Evolutionary conservation across 2,113 vertebrate species (phyloP).

Genomic region (Tragelaphus strepsiceros): DNA sequence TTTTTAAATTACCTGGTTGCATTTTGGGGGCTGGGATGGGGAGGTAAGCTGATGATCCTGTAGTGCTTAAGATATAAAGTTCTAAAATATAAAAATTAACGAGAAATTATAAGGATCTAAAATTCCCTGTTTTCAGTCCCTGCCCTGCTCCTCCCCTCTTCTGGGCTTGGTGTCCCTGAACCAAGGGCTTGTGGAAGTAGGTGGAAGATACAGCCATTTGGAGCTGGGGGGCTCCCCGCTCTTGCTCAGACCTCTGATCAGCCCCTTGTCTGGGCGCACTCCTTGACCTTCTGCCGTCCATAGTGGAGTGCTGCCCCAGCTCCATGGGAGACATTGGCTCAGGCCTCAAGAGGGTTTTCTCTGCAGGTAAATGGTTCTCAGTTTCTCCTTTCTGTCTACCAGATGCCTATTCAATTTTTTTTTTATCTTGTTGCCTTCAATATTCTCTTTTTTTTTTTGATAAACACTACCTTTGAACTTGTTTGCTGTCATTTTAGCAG

Average conservation of each 20-base stretch:
- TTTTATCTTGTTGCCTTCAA: not conserved
- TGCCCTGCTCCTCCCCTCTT: not conserved
- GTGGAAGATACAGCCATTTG: not conserved
- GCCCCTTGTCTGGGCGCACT: too few relatives aligned
- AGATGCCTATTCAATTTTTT: not conserved
- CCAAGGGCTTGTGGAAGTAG: not conserved
- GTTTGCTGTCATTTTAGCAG: not conserved
- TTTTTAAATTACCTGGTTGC: not conserved
- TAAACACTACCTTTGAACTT: not conserved
- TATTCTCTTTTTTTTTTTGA: not conserved
- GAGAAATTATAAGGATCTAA: not conserved
- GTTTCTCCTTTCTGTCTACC: conserved; percentile 3
- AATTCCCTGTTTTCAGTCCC: not conserved
- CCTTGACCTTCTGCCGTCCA: not conserved
- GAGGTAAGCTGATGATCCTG: not conserved
- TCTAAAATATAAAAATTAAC: not conserved
- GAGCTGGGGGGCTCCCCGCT: not conserved
- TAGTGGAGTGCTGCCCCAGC: not conserved
- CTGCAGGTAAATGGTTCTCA: not conserved
- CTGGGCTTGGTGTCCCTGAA: not conserved
- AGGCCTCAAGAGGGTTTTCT: not conserved
- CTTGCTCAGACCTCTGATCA: not conserved
- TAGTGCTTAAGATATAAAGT: not conserved
- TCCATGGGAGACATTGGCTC: not conserved
- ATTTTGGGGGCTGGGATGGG: not conserved